A percentile compares a stretch with the other conserved stretches of the same genome.
Evolutionary conservation across 2,888 invertebrate genomes (phyloP).

Genomic region (Tenthredo scrophulariae): DNA sequence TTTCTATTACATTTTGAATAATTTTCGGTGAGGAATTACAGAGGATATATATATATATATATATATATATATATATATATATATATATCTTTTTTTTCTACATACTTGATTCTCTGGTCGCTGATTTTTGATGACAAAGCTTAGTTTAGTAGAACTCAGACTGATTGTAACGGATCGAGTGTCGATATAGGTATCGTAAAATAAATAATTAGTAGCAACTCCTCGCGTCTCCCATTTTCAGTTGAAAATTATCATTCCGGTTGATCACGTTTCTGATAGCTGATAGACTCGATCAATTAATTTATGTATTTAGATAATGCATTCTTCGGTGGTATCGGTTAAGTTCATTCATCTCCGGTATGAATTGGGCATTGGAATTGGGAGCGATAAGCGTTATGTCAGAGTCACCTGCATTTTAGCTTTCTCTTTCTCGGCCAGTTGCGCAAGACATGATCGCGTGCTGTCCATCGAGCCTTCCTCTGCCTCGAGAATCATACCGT

Average conservation of each 20-base stretch:
- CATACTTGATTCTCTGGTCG: neutral
- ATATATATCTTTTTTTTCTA: neutral
- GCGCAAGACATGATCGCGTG: constrained; percentile 50
- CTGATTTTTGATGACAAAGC: neutral
- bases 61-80: too few species aligned
- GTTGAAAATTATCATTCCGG: neutral
- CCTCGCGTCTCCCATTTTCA: neutral
- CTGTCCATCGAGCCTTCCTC: constrained; percentile 12
- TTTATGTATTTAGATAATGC: neutral
- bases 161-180: neutral
- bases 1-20: neutral
- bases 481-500: neutral
- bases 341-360: constrained; percentile 41
- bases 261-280: neutral
- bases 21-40: neutral
- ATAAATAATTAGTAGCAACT: neutral
- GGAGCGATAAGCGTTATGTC: constrained; percentile 47
- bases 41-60: too few species aligned
- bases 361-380: constrained; percentile 36
- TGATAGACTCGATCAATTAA: neutral
- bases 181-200: neutral
- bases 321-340: neutral
- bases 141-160: neutral
- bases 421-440: constrained; percentile 46
- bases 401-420: constrained; percentile 45